phyloP scores from a whole-genome alignment of 2,797 vertebrate species.

The Euphonia xanthogaster region DNA sequence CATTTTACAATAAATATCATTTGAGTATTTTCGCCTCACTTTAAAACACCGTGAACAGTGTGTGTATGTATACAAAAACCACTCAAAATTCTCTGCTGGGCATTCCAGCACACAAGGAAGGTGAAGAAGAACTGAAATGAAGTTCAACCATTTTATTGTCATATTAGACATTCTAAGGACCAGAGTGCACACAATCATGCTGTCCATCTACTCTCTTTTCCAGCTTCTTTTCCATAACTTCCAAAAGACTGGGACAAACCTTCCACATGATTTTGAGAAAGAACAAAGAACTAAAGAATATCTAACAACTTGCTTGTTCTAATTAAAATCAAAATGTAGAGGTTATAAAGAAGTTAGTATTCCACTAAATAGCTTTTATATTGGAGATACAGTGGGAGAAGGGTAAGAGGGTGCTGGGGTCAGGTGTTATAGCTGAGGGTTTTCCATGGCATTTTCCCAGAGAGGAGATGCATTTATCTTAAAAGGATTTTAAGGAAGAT shows the following conservation, averaged over 20 bases:
- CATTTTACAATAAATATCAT: neutral
- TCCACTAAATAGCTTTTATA: neutral
- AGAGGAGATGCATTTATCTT: neutral
- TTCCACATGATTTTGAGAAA: neutral
- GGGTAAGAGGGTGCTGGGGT: neutral
- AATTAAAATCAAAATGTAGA: neutral
- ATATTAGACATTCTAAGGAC: neutral
- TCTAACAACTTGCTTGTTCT: neutral
- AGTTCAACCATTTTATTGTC: neutral
- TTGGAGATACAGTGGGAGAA: neutral
- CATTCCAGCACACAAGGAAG: neutral
- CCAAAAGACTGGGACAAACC: neutral
- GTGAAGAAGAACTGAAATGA: neutral
- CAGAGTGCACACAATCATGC: accelerated
- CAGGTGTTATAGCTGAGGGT: neutral
- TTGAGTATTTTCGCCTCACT: neutral
- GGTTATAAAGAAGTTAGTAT: neutral
- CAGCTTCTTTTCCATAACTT: neutral
- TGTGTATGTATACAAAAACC: neutral
- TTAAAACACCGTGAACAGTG: neutral
- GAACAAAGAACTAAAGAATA: neutral
- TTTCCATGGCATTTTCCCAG: neutral
- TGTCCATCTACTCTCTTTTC: neutral
- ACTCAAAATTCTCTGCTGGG: neutral
- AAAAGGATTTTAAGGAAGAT: neutral